A percentile compares a stretch with the other conserved stretches of the same genome.
Conservation (phyloP, 2,797 vertebrate species). For the Bradypodion pumilum region DNA sequence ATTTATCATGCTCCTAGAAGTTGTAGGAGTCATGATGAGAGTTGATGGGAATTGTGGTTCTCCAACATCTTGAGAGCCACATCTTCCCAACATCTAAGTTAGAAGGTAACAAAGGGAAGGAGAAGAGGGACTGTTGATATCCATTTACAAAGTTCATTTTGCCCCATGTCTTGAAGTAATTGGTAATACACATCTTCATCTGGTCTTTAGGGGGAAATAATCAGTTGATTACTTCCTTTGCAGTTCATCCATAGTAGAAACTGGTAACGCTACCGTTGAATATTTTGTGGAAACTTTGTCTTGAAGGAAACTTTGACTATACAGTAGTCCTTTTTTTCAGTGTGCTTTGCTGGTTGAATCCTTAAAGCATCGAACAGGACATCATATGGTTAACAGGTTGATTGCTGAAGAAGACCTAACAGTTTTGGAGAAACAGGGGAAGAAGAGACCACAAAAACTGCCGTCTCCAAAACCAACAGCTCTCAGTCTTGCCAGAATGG, state of each 20-base stretch:
- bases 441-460: constrained; percentile 57
- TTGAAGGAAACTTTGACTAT: rapidly evolving
- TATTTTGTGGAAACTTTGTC: not conserved
- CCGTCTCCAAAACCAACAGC: constrained; percentile 66
- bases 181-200: not conserved
- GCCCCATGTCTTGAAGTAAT: not conserved
- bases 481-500: constrained; percentile 73
- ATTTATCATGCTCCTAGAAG: no score
- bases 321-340: constrained; percentile 70
- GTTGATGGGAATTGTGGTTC: no score
- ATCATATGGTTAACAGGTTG: constrained; percentile 10
- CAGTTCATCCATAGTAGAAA: not conserved
- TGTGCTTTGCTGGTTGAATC: constrained; percentile 79
- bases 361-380: constrained; percentile 72
- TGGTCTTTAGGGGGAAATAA: not conserved
- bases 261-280: not conserved
- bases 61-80: no score
- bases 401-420: constrained; percentile 35
- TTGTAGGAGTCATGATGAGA: no score
- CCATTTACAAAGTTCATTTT: not conserved
- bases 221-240: not conserved
- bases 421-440: constrained; percentile 9
- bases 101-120: not conserved
- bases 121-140: not conserved
- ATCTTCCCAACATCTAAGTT: no score